Base-by-base conservation (phyloP, 2,888 invertebrate species). In the Drosophila neotestacea region DNA sequence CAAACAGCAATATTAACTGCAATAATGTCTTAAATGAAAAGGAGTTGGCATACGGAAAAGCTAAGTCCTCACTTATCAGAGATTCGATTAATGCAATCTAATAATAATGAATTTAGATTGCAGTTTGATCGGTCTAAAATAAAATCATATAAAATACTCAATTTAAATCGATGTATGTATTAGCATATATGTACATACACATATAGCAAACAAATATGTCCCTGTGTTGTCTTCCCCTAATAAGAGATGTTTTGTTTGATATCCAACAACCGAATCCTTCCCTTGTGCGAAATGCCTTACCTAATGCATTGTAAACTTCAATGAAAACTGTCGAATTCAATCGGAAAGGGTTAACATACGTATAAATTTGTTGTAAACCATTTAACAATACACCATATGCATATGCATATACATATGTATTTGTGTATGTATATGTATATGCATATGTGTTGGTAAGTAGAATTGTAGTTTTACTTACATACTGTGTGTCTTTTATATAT, bases 401-500 rank as follows among this genome's bases (percentile, higher is more conserved):
- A 46, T 68, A 48, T 68, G 63, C 48, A 50, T 55, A 13, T 39
- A 22, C 22, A 22, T 22, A 22, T 22, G 22, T 22, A 22, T 22
- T 22, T 22, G 3, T 38, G 36, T 36, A 36, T 5, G 30, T 28
- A 51, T 32, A 46, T 39, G 46, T 41, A 47, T 69, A 52, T 69
- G 64, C 47, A 50, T 56, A 16, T 32, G 48, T 41, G 34, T 55
- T 13, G 47, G 63, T 48, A 52, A 73, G 61, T 69, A 68, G 63
- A 58, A 38, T 38, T 58, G 64, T 84, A 81, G 73, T 73, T 79
- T 74, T 77, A 79, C 68, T 79, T 77, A 70, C 71, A 72, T 83
- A 85, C 74, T 82, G 82, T 85, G 83, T 85, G 83, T 83, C 83
- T 83, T 83, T 82, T 85, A 80, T 62, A 67, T 73, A 61, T 80